phyloP scores from a whole-genome alignment of 1,140 invertebrate genomes.

The Heliconius nattereri region DNA sequence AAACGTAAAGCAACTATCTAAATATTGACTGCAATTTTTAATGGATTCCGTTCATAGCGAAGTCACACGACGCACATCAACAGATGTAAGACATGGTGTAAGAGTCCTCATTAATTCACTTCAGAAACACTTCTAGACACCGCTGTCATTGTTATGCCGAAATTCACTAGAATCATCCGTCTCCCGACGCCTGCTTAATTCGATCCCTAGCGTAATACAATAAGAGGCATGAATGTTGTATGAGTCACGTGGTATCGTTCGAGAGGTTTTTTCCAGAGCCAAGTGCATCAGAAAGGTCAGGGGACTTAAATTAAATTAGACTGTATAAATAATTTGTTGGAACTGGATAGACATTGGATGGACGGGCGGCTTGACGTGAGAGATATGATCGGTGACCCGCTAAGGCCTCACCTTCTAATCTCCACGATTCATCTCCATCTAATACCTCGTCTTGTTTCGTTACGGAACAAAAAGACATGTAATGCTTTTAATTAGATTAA shows the following conservation, averaged over 20 bases:
- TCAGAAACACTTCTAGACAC: constrained; percentile 46
- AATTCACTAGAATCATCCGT: constrained; percentile 55
- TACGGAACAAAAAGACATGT: constrained; percentile 77
- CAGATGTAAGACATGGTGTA: constrained; percentile 19
- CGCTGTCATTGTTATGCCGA: constrained; percentile 51
- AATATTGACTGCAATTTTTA: not conserved
- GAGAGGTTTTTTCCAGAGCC: constrained; percentile 64
- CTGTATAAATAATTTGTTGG: constrained; percentile 76
- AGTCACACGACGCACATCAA: not conserved
- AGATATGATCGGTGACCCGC: constrained; percentile 78
- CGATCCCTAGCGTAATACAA: constrained; percentile 61
- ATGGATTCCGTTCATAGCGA: not conserved
- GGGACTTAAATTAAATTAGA: constrained; percentile 78
- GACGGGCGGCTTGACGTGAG: constrained; percentile 73
- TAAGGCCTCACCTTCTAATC: constrained; percentile 70
- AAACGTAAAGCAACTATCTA: not conserved
- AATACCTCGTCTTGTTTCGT: constrained; percentile 77
- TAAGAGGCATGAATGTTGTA: constrained; percentile 59
- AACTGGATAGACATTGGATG: constrained; percentile 51
- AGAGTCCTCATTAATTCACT: constrained; percentile 47
- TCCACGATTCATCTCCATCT: constrained; percentile 71
- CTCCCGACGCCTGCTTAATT: constrained; percentile 47
- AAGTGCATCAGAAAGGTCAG: constrained; percentile 73
- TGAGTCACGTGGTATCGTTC: constrained; percentile 54
- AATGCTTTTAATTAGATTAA: constrained; percentile 81